Evolutionary conservation across 2,113 vertebrate species (phyloP).

Genomic region (Oryzias woworae): DNA sequence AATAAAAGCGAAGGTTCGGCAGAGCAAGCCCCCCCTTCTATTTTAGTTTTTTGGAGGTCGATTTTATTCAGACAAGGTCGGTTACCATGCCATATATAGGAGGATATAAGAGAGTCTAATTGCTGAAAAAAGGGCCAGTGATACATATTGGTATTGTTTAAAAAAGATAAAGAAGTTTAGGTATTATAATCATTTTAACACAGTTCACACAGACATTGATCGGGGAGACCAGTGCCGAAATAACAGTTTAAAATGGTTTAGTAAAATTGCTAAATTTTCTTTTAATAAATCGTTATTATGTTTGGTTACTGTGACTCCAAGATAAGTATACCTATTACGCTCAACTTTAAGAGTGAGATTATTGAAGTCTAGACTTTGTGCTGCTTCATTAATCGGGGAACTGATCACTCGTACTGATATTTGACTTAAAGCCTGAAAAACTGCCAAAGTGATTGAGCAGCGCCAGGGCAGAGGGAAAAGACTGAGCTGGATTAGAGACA

Average conservation of each 20-base stretch:
- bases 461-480: not conserved
- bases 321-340: not conserved
- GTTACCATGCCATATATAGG: not conserved
- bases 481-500: not conserved
- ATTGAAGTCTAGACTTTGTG: not conserved
- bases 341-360: not conserved
- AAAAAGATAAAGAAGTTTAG: too few species aligned
- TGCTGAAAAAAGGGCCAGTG: not conserved
- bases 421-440: not conserved
- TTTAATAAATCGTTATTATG: not conserved
- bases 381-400: not conserved
- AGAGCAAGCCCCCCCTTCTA: not conserved
- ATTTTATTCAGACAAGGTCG: not conserved
- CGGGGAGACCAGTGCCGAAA: not conserved
- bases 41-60: not conserved
- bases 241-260: too few species aligned
- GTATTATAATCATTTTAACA: too few species aligned
- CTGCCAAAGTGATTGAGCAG: too few species aligned
- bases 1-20: not conserved
- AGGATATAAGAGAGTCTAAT: not conserved
- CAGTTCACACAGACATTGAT: not conserved
- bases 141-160: too few species aligned
- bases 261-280: too few species aligned
- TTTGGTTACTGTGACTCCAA: not conserved
- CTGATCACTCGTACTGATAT: not conserved